phyloP scores from a whole-genome alignment of 2,888 invertebrate genomes.

The Aphodius granarius region DNA sequence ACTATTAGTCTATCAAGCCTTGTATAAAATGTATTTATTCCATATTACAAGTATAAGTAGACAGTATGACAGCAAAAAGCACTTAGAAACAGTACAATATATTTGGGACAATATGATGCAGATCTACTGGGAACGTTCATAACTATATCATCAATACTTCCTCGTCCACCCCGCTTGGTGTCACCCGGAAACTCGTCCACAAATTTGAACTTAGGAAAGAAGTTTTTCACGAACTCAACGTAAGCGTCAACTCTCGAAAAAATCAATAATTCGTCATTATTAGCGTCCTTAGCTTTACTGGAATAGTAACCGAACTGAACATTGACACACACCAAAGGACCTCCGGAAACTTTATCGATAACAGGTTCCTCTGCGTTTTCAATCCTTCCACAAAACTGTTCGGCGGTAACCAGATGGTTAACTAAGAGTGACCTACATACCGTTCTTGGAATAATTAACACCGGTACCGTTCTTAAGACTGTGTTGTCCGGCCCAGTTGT shows the following conservation, averaged over 20 bases:
- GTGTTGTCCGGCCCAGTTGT: not conserved
- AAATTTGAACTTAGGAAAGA: conserved; percentile 2
- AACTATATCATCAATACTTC: conserved; percentile 5
- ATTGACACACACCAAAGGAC: conserved; percentile 6
- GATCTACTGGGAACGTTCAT: not conserved
- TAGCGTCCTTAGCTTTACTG: not conserved
- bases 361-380: not conserved
- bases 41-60: not conserved
- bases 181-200: conserved; percentile 5
- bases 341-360: not conserved
- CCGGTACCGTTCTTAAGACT: not conserved
- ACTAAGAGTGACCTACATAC: not conserved
- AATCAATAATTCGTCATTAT: not conserved
- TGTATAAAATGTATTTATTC: too few relatives aligned
- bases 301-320: conserved; percentile 3
- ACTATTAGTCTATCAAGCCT: too few relatives aligned
- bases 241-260: conserved; percentile 3
- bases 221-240: not conserved
- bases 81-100: not conserved
- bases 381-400: conserved; percentile 3
- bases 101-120: not conserved
- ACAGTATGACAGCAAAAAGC: not conserved
- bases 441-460: not conserved
- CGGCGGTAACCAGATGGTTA: not conserved
- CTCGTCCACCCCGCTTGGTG: not conserved